These are phyloP conservation scores for Lepidurus couesii DNA, from an alignment of 1,140 invertebrate genomes.

Conservation along the genomic window DNA sequence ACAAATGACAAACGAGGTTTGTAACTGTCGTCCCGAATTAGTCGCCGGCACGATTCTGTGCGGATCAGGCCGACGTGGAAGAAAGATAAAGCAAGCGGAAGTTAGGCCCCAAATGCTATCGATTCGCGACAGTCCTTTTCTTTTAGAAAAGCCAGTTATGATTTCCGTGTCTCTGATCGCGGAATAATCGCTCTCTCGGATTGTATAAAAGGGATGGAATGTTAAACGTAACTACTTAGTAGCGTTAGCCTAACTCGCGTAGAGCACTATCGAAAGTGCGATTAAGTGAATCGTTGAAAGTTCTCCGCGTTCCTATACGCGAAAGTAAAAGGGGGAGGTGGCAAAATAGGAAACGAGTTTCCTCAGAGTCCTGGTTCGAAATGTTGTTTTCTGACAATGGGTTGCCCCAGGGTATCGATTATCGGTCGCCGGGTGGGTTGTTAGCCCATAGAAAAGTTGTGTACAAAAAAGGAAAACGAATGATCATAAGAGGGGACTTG, in stretches of 20 bases:
- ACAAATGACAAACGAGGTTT: slow-evolving; percentile 2
- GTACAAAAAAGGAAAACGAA: background rate
- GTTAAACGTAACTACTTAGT: no score
- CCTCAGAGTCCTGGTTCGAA: background rate
- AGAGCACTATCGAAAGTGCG: no score
- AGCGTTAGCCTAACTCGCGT: no score
- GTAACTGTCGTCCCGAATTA: background rate
- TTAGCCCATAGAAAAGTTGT: background rate
- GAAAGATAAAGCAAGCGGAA: no score
- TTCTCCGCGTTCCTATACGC: no score
- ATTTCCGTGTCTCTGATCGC: no score
- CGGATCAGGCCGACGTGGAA: background rate
- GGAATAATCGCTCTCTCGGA: no score
- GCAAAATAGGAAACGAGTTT: background rate
- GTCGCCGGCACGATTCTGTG: background rate
- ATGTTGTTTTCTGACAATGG: background rate
- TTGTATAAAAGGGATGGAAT: no score
- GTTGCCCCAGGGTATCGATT: background rate
- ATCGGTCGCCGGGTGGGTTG: background rate
- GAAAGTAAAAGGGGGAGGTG: background rate
- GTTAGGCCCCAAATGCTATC: no score
- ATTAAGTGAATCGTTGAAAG: no score
- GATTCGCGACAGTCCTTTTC: no score
- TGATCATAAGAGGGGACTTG: slow-evolving; percentile 5
- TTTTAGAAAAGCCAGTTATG: no score